Conservation (phyloP, 2,797 vertebrate species). For the Lacerta bilineata region DNA sequence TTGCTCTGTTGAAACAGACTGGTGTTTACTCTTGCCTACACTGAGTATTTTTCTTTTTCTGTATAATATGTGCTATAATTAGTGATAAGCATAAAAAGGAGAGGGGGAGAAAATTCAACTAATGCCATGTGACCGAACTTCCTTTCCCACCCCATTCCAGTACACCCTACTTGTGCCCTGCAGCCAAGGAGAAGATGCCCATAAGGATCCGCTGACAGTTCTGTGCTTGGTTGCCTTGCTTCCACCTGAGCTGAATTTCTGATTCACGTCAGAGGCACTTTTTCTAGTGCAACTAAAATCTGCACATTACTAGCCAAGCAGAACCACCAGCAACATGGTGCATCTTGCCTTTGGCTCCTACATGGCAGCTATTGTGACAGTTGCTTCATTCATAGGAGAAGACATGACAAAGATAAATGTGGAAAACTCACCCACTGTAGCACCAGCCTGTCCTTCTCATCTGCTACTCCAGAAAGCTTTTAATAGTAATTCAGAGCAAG, state of each 20-base stretch:
- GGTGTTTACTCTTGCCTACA: background rate
- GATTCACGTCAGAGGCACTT: background rate
- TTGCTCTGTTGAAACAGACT: background rate
- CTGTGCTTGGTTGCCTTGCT: background rate
- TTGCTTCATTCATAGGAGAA: slow-evolving; percentile 14
- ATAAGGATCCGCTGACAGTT: background rate
- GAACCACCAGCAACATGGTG: background rate
- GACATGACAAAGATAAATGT: background rate
- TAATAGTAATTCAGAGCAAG: background rate
- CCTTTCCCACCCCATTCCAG: background rate
- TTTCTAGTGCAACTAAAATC: background rate
- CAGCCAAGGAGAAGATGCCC: background rate
- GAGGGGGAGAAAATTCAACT: rapidly evolving
- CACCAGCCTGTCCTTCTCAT: rapidly evolving
- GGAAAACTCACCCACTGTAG: rapidly evolving
- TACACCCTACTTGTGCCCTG: background rate
- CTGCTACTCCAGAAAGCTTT: rapidly evolving
- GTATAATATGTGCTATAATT: background rate
- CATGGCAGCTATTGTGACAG: background rate
- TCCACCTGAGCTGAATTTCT: rapidly evolving
- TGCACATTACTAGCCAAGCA: rapidly evolving
- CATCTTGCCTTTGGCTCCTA: slow-evolving; percentile 8
- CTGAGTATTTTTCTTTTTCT: background rate
- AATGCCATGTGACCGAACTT: background rate
- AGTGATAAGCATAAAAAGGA: background rate